phyloP scores from a whole-genome alignment of 2,888 invertebrate genomes.

The Epinotia brunnichana region DNA sequence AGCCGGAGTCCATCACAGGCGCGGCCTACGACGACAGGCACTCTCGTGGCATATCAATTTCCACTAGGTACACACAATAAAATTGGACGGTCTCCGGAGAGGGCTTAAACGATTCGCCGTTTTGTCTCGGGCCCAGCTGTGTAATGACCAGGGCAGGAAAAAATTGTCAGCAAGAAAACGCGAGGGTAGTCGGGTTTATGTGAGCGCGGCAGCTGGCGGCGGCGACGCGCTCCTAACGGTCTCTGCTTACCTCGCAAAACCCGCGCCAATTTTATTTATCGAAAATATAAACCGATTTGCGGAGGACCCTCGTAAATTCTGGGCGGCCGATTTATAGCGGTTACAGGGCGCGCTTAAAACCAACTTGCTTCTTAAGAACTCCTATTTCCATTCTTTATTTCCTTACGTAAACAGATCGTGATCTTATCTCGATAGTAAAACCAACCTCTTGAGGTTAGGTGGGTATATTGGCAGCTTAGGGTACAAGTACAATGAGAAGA shows the following conservation, averaged over 20 bases:
- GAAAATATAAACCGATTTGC: conserved; percentile 84
- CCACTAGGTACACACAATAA: conserved; percentile 82
- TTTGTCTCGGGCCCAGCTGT: conserved; percentile 83
- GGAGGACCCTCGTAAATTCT: conserved; percentile 81
- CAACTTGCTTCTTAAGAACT: conserved; percentile 77
- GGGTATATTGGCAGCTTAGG: background rate
- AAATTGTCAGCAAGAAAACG: conserved; percentile 84
- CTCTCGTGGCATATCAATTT: conserved; percentile 82
- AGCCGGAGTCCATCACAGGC: conserved; percentile 67
- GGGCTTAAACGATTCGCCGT: conserved; percentile 84
- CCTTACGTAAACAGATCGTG: conserved; percentile 50
- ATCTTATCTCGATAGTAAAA: conserved; percentile 39
- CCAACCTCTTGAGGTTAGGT: background rate
- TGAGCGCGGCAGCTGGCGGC: conserved; percentile 77
- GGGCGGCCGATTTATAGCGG: conserved; percentile 81
- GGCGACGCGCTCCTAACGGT: conserved; percentile 81
- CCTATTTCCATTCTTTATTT: conserved; percentile 60
- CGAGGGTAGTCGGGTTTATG: conserved; percentile 83
- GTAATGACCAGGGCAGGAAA: conserved; percentile 83
- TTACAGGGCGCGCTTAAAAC: conserved; percentile 79
- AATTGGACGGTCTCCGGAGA: conserved; percentile 83
- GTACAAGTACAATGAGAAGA: too few species aligned
- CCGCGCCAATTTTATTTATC: conserved; percentile 84
- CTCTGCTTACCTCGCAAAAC: conserved; percentile 84
- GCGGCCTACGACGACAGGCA: conserved; percentile 62